Evolutionary conservation across 2,113 vertebrate genomes (phyloP).

Genomic region (Callionymus lyra): DNA sequence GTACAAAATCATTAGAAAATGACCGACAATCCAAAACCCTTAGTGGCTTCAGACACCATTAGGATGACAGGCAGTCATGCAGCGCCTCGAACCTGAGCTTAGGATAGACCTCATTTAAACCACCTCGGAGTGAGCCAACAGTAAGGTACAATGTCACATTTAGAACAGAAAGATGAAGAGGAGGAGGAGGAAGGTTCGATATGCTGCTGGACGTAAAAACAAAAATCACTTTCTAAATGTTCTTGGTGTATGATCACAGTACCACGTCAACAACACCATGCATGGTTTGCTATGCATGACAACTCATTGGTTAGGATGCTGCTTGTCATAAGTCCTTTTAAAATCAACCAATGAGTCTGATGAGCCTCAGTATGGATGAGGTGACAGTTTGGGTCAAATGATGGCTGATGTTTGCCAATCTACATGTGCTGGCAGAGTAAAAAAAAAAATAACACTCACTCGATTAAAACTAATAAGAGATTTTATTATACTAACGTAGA

Average conservation of each 20-base stretch:
- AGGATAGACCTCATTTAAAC: slow-evolving; percentile 1
- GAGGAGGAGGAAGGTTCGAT: background rate
- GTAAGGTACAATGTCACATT: slow-evolving; percentile 21
- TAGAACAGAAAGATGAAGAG: slow-evolving; percentile 29
- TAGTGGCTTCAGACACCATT: slow-evolving; percentile 15
- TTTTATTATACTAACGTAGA: slow-evolving; percentile 47
- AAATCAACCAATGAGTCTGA: slow-evolving; percentile 34
- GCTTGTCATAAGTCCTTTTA: slow-evolving; percentile 25
- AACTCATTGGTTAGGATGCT: slow-evolving; percentile 38
- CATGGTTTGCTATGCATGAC: slow-evolving; percentile 41
- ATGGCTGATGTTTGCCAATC: no score
- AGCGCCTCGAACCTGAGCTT: slow-evolving; percentile 31
- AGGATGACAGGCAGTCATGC: slow-evolving; percentile 30
- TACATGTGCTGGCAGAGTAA: slow-evolving; percentile 1
- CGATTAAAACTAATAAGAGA: slow-evolving; percentile 28
- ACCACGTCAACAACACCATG: slow-evolving; percentile 54
- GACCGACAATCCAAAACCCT: slow-evolving; percentile 33
- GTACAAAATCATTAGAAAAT: slow-evolving; percentile 68
- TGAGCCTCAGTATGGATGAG: slow-evolving; percentile 33
- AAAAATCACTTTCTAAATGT: slow-evolving; percentile 7
- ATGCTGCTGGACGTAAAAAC: background rate
- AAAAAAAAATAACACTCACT: slow-evolving; percentile 22
- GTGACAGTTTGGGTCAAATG: no score
- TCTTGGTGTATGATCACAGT: slow-evolving; percentile 36
- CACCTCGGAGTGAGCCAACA: background rate